Evolutionary conservation across 2,113 vertebrate genomes (phyloP), one percentile per base, ranked within the genome.

Genomic region (Scopus umbretta): DNA sequence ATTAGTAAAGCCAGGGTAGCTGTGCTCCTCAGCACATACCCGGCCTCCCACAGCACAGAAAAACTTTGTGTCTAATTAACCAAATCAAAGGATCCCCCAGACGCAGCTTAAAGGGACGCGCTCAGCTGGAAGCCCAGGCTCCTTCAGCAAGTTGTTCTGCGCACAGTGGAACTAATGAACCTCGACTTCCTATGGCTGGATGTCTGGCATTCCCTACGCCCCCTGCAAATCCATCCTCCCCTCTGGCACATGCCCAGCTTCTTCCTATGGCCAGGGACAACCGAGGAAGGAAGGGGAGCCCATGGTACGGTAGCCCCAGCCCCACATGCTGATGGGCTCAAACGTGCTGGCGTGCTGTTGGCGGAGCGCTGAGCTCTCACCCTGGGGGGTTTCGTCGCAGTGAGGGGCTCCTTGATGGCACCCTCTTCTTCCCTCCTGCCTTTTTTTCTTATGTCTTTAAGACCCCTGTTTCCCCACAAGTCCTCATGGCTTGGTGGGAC

Each of bases 401-500:
- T 1, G 3, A 66, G 59, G 16, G 6, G 26, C 38, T 72, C 66
- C 56, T 45, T 11, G 71, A 53, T 16, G 7, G 85, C 74, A 36
- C 42, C 32, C 32, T 38, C 59, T 10, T 34, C 32, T 59, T 55
- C 56, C 16, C 59, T 73, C n/a, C 65, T 62, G 53, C 22, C 32
- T 58, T 59, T 68, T 47, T 66, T 6, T 19, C 45, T 58, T 29
- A 38, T 2, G 2, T 18, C 42, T 47, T 50, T 36, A 40, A 34
- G 12, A 9, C 4, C 42, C 36, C 40, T 20, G 29, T 32, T 74
- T 36, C 52, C 80, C 32, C 25, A 17, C 38, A 45, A 27, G 59
- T 34, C 38, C 70, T 62, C 2, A 0, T 5, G 40, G 47, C 45
- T 86, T 2, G 0, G 32, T 1, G 0, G 68, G 18, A 50, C 0